phyloP scores from a whole-genome alignment of 2,888 invertebrate species.

The Tenthredo distinguenda region DNA sequence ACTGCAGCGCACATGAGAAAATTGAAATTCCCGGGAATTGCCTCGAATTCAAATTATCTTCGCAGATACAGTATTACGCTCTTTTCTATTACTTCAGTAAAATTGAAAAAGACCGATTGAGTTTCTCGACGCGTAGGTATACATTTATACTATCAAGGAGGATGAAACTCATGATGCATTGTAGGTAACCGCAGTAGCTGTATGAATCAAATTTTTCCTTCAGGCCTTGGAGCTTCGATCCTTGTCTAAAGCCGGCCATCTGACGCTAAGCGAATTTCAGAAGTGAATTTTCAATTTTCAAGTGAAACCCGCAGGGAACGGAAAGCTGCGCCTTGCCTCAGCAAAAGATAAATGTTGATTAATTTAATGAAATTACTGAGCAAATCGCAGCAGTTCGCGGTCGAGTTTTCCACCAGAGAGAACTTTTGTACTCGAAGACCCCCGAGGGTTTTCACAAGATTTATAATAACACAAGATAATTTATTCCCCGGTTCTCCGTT shows the following conservation, averaged over 20 bases:
- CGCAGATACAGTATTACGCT: not conserved
- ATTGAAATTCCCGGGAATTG: not conserved
- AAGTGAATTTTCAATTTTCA: slow-evolving; percentile 40
- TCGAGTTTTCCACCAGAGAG: slow-evolving; percentile 47
- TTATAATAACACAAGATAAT: slow-evolving; percentile 47
- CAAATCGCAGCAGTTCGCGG: slow-evolving; percentile 46
- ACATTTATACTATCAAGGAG: not conserved
- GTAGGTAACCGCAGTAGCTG: not conserved
- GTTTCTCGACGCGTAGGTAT: not conserved
- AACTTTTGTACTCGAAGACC: slow-evolving; percentile 45
- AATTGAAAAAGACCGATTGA: not conserved
- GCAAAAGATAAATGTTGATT: slow-evolving; percentile 50
- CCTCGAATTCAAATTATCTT: not conserved
- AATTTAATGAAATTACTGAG: slow-evolving; percentile 50
- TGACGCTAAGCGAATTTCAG: slow-evolving; percentile 42
- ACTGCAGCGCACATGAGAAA: not conserved
- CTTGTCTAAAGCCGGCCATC: slow-evolving; percentile 34
- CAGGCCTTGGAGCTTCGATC: not conserved
- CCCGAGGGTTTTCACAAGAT: slow-evolving; percentile 39
- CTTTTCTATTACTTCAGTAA: not conserved
- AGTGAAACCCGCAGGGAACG: slow-evolving; percentile 34
- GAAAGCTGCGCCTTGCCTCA: slow-evolving; percentile 33
- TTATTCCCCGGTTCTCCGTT: slow-evolving; percentile 15
- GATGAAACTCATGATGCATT: not conserved
- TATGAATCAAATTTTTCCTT: not conserved